Conservation (phyloP, 2,888 invertebrate species). For the Girardia tigrina region DNA sequence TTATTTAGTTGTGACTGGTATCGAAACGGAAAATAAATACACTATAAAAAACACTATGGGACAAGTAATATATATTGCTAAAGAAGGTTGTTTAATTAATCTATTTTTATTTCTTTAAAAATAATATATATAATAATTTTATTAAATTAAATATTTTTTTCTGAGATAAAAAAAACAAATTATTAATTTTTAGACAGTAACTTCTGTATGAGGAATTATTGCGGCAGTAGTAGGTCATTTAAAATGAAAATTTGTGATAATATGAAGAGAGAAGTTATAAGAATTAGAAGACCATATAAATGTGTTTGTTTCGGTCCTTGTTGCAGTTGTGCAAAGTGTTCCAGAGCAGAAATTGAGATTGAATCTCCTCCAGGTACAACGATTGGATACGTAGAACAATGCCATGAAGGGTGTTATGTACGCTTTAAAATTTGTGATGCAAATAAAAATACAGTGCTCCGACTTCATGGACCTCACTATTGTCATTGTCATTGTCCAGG, state of each 20-base stretch:
- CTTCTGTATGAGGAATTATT: not conserved
- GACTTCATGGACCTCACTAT: not conserved
- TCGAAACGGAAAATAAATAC: slow-evolving; percentile 44
- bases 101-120: not conserved
- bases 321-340: not conserved
- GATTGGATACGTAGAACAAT: not conserved
- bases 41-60: slow-evolving; percentile 38
- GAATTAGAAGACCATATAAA: slow-evolving; percentile 20
- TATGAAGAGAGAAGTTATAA: not conserved
- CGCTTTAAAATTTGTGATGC: not conserved
- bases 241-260: not conserved
- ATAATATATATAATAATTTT: not conserved
- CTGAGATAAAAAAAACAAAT: too few species aligned
- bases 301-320: not conserved
- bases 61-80: slow-evolving; percentile 35
- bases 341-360: not conserved
- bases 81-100: too few species aligned
- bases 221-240: not conserved
- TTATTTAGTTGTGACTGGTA: slow-evolving; percentile 43
- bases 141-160: too few species aligned
- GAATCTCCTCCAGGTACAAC: slow-evolving; percentile 1
- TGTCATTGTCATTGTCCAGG: slow-evolving; percentile 25
- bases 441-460: not conserved
- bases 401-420: not conserved
- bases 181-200: too few species aligned